Conservation (phyloP, 2,113 vertebrate species). For the Bungarus multicinctus region DNA sequence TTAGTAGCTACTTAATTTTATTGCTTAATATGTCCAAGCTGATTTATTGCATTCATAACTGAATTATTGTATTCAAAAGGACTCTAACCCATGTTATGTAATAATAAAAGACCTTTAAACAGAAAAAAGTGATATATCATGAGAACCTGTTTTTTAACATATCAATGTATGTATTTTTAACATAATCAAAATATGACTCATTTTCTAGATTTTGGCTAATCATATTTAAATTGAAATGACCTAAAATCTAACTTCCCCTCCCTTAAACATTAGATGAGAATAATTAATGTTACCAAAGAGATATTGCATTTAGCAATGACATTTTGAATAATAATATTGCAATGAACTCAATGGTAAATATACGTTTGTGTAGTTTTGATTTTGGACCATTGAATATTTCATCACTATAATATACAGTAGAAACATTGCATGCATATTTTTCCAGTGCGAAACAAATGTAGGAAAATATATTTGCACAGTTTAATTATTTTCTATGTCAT, state of each 20-base stretch:
- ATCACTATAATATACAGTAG: background rate
- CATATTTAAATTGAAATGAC: background rate
- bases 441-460: background rate
- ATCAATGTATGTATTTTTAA: background rate
- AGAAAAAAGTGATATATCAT: background rate
- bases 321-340: background rate
- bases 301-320: background rate
- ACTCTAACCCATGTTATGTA: background rate
- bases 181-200: background rate
- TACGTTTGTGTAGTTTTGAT: conserved; percentile 17
- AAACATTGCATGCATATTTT: conserved; percentile 30
- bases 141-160: background rate
- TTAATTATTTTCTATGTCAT: background rate
- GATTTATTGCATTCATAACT: background rate
- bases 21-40: background rate
- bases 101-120: background rate
- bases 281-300: background rate
- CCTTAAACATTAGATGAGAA: background rate
- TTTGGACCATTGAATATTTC: conserved; percentile 42
- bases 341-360: background rate
- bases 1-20: background rate
- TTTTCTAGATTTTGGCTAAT: background rate
- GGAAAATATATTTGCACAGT: background rate
- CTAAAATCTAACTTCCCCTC: background rate
- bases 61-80: background rate